Evolutionary conservation across 2,888 invertebrate genomes (phyloP).

Genomic region (Caenorhabditis sulstoni): DNA sequence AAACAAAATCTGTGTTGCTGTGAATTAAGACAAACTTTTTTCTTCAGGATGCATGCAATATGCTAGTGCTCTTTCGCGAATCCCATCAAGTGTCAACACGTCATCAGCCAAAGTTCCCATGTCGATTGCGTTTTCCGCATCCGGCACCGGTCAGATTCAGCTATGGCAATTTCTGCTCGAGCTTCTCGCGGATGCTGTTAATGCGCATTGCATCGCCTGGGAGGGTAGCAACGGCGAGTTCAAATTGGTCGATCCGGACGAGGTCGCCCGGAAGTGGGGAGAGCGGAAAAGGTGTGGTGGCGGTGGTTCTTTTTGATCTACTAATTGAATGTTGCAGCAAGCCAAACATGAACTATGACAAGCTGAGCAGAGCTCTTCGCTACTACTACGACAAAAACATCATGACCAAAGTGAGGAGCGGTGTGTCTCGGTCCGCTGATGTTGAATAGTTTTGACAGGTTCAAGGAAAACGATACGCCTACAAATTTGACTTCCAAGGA

Average conservation of each 20-base stretch:
- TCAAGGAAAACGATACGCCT: constrained; percentile 95
- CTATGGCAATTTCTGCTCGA: constrained; percentile 98
- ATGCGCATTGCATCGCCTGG: constrained; percentile 86
- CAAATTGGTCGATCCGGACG: constrained; percentile 94
- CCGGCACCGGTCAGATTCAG: constrained; percentile 88
- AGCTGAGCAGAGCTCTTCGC: constrained; percentile 91
- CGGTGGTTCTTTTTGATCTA: background rate
- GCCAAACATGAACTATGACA: constrained; percentile 98
- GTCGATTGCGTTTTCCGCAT: constrained; percentile 30
- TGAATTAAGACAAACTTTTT: constrained; percentile 23
- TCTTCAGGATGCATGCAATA: constrained; percentile 70
- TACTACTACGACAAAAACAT: constrained; percentile 99
- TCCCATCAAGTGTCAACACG: constrained; percentile 61
- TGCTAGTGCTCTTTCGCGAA: constrained; percentile 66
- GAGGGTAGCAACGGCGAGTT: constrained; percentile 95
- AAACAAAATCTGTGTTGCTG: constrained; percentile 26
- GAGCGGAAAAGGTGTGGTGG: constrained; percentile 87
- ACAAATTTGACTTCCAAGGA: constrained; percentile 91
- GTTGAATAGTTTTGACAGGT: constrained; percentile 82
- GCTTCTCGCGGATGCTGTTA: constrained; percentile 89
- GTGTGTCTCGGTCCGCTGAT: too few relatives aligned
- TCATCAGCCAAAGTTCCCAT: constrained; percentile 28
- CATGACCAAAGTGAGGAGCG: constrained; percentile 87
- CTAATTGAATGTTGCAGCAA: constrained; percentile 83
- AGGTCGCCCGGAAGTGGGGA: constrained; percentile 92